Percentiles rank a stretch among this genome's conserved stretches.
These are phyloP conservation scores for Zaprionus africanus DNA, from an alignment of 1,140 invertebrate species.

Conservation along the genomic window DNA sequence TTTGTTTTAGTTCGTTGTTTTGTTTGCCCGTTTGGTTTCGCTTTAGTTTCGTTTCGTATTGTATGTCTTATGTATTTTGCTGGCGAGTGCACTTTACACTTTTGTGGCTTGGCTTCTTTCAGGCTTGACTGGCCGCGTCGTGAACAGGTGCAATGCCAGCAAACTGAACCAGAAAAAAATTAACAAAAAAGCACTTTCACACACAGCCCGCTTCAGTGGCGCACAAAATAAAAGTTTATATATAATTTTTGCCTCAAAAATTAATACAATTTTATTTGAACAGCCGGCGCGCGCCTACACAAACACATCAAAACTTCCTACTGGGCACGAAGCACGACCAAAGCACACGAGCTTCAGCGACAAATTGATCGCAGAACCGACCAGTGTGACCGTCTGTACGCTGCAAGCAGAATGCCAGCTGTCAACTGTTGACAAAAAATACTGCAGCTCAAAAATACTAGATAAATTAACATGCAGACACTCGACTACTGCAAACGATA, in stretches of 20 bases:
- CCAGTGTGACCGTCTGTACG: conserved; percentile 13
- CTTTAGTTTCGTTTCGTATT: conserved; percentile 17
- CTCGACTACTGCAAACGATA: not conserved
- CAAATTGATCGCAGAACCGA: conserved; percentile 39
- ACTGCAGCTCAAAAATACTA: not conserved
- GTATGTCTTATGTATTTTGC: conserved; percentile 14
- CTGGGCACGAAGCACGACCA: conserved; percentile 5
- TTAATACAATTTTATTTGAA: conserved; percentile 40
- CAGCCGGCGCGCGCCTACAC: conserved; percentile 43
- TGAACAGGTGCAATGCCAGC: conserved; percentile 57
- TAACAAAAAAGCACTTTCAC: conserved; percentile 1
- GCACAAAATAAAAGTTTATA: conserved; percentile 17
- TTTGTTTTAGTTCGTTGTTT: conserved; percentile 30
- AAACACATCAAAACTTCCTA: not conserved
- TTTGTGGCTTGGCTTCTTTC: conserved; percentile 69
- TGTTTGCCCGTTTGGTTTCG: conserved; percentile 26
- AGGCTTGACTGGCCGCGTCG: conserved; percentile 45
- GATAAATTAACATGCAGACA: not conserved
- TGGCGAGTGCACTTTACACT: conserved; percentile 74
- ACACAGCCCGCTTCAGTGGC: conserved; percentile 2
- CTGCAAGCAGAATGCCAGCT: not conserved
- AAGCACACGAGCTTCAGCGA: conserved; percentile 38
- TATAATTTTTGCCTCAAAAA: conserved; percentile 17
- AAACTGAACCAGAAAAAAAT: conserved; percentile 7
- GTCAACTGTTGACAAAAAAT: not conserved